A percentile compares a stretch with the other conserved stretches of the same genome.
Evolutionary conservation across 2,888 invertebrate species (phyloP).

Genomic region (Nephrotoma guestfalica): DNA sequence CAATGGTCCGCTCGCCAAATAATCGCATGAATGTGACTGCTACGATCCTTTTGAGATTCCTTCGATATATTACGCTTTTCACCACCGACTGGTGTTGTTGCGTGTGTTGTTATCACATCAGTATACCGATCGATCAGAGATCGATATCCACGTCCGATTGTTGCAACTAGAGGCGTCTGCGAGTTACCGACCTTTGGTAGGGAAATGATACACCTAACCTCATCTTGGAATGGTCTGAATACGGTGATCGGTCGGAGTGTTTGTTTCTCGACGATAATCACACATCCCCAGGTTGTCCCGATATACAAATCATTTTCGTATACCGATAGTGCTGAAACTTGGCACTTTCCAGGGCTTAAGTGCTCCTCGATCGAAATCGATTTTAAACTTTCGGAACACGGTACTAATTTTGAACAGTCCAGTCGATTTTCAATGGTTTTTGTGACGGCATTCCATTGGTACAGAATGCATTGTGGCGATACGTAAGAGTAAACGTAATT

Average conservation of each 20-base stretch:
- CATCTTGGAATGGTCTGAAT: constrained; percentile 81
- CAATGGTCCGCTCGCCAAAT: constrained; percentile 61
- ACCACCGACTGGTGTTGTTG: constrained; percentile 25
- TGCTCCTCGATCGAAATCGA: constrained; percentile 83
- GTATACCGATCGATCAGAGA: constrained; percentile 53
- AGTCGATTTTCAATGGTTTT: constrained; percentile 59
- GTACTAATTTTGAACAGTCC: constrained; percentile 83
- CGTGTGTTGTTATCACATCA: constrained; percentile 33
- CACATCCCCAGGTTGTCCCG: constrained; percentile 90
- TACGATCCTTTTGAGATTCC: constrained; percentile 9
- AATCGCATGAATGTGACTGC: constrained; percentile 45
- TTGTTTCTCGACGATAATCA: constrained; percentile 73
- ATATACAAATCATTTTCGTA: constrained; percentile 62
- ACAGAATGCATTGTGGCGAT: constrained; percentile 75
- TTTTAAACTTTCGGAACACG: constrained; percentile 82
- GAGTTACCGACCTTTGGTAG: constrained; percentile 29
- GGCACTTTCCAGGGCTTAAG: constrained; percentile 60
- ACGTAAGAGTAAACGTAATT: constrained; percentile 64
- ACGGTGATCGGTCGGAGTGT: constrained; percentile 76
- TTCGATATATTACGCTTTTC: constrained; percentile 6
- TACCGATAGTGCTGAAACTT: constrained; percentile 46
- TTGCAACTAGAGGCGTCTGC: constrained; percentile 45
- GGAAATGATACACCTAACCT: constrained; percentile 25
- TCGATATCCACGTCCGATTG: constrained; percentile 73
- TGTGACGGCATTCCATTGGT: constrained; percentile 65